Evolutionary conservation across 2,113 vertebrate species (phyloP).

Genomic region (human): DNA sequence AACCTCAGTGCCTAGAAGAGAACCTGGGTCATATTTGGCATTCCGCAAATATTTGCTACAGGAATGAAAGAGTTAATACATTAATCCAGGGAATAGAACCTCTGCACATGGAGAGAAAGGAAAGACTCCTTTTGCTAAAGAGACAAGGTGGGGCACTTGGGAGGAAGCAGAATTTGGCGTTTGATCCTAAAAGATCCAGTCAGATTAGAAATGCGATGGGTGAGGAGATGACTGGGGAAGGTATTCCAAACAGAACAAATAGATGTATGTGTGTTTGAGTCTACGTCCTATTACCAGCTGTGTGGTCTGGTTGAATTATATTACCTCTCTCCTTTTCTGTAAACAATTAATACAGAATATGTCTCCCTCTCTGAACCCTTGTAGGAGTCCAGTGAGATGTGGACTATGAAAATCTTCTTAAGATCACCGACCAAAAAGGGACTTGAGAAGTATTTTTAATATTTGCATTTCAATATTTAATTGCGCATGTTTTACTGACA

Average conservation of each 20-base stretch:
- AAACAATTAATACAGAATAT: neutral
- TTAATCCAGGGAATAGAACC: neutral
- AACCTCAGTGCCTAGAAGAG: neutral
- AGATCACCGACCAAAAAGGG: neutral
- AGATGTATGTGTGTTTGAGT: neutral
- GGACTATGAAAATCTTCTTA: neutral
- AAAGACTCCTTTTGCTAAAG: neutral
- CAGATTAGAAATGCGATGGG: neutral
- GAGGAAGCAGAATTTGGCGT: neutral
- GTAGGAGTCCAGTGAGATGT: neutral
- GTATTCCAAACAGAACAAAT: neutral
- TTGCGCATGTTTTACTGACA: neutral
- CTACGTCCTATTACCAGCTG: neutral
- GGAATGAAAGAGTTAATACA: neutral
- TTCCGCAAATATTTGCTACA: neutral
- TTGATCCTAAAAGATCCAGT: neutral
- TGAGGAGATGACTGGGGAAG: neutral
- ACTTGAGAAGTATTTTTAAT: neutral
- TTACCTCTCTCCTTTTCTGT: neutral
- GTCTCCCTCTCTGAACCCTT: neutral
- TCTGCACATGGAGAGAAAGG: neutral
- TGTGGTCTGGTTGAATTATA: neutral
- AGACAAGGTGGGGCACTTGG: neutral
- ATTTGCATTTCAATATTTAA: constrained; percentile 15
- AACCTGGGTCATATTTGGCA: neutral